These are phyloP conservation scores for Lasioglossum zephyrum DNA, from an alignment of 2,888 invertebrate species.

Conservation along the genomic window DNA sequence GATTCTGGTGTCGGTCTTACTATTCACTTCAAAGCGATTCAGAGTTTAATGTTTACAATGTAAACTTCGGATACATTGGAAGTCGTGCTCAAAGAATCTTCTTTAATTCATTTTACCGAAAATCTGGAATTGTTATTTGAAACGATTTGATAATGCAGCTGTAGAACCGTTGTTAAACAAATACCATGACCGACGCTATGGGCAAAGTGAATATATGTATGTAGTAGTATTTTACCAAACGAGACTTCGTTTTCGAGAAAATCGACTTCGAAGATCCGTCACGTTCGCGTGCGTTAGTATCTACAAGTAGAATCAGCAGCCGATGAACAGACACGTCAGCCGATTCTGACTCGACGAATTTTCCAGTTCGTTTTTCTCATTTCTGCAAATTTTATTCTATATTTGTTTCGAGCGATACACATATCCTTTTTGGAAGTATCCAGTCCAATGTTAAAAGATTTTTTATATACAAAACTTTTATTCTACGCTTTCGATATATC, in stretches of 20 bases:
- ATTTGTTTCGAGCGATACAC: neutral
- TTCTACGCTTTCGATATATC: neutral
- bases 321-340: neutral
- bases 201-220: neutral
- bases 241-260: neutral
- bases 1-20: constrained; percentile 1
- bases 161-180: neutral
- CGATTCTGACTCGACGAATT: neutral
- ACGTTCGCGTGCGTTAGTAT: neutral
- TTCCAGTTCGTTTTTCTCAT: neutral
- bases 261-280: neutral
- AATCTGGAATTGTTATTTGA: neutral
- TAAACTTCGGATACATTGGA: neutral
- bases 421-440: neutral
- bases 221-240: neutral
- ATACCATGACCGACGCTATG: neutral
- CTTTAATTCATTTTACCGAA: neutral
- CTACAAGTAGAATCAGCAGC: neutral
- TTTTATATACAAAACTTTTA: neutral
- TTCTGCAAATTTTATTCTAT: neutral
- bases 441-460: neutral
- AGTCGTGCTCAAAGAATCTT: neutral
- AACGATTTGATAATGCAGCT: neutral
- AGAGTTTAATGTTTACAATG: constrained; percentile 38
- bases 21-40: constrained; percentile 17